These are phyloP conservation scores for Lineus longissimus DNA, from an alignment of 1,140 invertebrate species.

Conservation along the genomic window DNA sequence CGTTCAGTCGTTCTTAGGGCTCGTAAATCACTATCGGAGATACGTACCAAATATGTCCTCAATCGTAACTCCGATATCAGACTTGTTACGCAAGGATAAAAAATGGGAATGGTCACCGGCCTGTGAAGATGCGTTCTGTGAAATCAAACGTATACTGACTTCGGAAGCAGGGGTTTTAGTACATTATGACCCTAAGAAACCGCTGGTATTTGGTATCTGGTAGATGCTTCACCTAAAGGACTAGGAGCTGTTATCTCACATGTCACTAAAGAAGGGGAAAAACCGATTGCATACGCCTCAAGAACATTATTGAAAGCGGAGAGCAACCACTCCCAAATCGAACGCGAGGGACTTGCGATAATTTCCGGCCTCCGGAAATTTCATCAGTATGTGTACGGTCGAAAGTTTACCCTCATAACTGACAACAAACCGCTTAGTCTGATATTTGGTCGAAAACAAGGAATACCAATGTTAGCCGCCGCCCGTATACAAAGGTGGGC, in stretches of 20 bases:
- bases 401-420: conserved; percentile 30
- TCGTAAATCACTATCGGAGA: conserved; percentile 13
- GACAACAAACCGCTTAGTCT: conserved; percentile 44
- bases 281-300: conserved; percentile 46
- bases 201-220: conserved; percentile 31
- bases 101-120: conserved; percentile 10
- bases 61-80: background rate
- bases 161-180: conserved; percentile 12
- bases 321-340: conserved; percentile 49
- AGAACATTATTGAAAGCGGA: conserved; percentile 42
- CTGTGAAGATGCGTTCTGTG: conserved; percentile 4
- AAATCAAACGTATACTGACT: conserved; percentile 29
- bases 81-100: background rate
- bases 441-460: conserved; percentile 42
- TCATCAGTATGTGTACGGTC: conserved; percentile 52
- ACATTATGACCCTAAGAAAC: conserved; percentile 13
- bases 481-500: conserved; percentile 29
- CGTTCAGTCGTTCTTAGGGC: conserved; percentile 25
- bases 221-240: conserved; percentile 22
- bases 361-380: conserved; percentile 46
- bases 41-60: conserved; percentile 5
- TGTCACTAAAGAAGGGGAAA: conserved; percentile 16
- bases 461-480: conserved; percentile 39
- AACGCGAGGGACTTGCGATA: conserved; percentile 53
- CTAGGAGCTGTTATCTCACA: conserved; percentile 25